phyloP scores from a whole-genome alignment of 2,113 vertebrate species.

The Aramus guarauna region DNA sequence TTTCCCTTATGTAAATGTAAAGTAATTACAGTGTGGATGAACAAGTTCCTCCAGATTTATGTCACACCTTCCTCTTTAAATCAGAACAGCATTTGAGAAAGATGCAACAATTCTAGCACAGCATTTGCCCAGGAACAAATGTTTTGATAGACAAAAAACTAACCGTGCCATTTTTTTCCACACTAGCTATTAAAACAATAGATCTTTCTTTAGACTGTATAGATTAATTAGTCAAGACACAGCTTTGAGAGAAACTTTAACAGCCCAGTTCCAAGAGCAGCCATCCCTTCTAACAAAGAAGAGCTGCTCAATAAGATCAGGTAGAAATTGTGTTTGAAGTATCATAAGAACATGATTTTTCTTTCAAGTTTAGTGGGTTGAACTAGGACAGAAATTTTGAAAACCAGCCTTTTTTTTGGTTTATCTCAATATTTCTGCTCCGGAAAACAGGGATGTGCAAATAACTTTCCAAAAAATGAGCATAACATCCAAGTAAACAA shows the following conservation, averaged over 20 bases:
- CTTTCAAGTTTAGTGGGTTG: background rate
- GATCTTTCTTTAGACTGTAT: background rate
- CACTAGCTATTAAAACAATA: background rate
- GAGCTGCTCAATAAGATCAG: background rate
- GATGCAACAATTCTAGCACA: background rate
- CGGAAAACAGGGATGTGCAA: background rate
- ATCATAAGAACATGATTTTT: background rate
- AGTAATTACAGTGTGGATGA: background rate
- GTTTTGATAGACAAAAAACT: background rate
- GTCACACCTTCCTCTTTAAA: background rate
- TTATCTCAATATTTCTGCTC: background rate
- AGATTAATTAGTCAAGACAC: background rate
- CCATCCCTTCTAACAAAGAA: background rate
- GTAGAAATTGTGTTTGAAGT: background rate
- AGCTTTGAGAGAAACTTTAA: background rate
- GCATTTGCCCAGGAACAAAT: background rate
- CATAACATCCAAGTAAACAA: background rate
- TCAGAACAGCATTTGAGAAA: background rate
- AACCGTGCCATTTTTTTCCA: background rate
- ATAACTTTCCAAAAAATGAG: background rate
- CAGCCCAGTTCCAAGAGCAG: background rate
- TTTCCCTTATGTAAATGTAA: background rate
- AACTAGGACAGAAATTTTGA: background rate
- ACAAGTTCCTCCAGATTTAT: background rate
- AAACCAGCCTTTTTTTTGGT: background rate